These are phyloP conservation scores for Enchytraeus crypticus DNA, from an alignment of 2,888 invertebrate species.

Conservation along the genomic window DNA sequence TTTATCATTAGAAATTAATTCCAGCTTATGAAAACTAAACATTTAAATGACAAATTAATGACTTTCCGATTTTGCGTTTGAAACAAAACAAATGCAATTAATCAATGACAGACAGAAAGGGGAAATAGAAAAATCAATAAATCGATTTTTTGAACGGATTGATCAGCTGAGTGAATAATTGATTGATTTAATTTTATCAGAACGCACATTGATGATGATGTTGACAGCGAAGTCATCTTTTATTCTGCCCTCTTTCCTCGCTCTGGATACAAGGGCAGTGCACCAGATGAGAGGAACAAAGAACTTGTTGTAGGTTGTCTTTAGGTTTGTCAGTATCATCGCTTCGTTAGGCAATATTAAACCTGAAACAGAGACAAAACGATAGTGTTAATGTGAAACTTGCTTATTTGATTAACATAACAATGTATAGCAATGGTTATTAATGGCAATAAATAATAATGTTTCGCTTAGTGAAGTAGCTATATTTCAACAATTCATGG, in stretches of 20 bases:
- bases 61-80: not conserved
- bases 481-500: too few relatives aligned
- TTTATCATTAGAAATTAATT: too few relatives aligned
- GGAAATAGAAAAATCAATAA: too few relatives aligned
- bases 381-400: not conserved
- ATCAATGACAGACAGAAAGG: too few relatives aligned
- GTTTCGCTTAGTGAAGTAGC: too few relatives aligned
- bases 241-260: conserved; percentile 53
- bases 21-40: too few relatives aligned
- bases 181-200: too few relatives aligned
- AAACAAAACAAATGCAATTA: not conserved
- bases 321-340: conserved; percentile 55
- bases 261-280: conserved; percentile 55
- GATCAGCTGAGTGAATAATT: too few relatives aligned
- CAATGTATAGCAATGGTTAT: too few relatives aligned
- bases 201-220: conserved; percentile 64
- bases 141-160: too few relatives aligned
- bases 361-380: conserved; percentile 47
- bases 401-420: not conserved
- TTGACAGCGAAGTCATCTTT: conserved; percentile 77
- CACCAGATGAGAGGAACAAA: conserved; percentile 62
- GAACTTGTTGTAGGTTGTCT: conserved; percentile 59
- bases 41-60: not conserved
- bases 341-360: conserved; percentile 57
- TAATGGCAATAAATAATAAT: too few relatives aligned